Base-by-base conservation (phyloP, 2,888 invertebrate genomes). In the Caenorhabditis sp. region DNA sequence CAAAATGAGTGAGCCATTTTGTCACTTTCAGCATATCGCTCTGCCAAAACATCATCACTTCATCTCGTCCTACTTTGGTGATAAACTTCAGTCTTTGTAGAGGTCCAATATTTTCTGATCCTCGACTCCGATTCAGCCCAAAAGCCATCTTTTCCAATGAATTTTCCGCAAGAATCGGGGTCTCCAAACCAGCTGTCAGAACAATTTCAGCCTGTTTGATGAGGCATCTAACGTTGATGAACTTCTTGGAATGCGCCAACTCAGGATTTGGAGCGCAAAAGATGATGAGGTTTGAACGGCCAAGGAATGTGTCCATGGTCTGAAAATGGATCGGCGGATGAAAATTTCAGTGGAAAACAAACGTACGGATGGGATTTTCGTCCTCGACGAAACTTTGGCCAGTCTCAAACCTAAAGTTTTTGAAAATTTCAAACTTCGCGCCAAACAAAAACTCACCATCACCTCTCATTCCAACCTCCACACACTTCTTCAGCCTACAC, bases 1-100 rank as follows among this genome's bases (percentile, higher is more conserved):
- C 63, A 35, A 79, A 79, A 56, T 82, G 79, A 44, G 80, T 75
- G 49, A 81, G 31, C 82, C 82, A 85, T 38, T 72, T 69, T 10
- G 75, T 72, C 7, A 77, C 31, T 49, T 61, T 61, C 7, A 72
- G 35, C 72, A 84, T 69, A 16, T 61, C 64, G 12, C 28, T n/a
- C 16, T 84, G 75, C 66, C 80, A 74, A 5, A 51, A 28, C 1
- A 28, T 63, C 16, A 74, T 7, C 0, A 38, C 19, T 14, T 74
- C 54, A 19, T 74, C 74, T 35, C 44, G 54, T 19, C 74, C 63
- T 12, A 63, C 8, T 26, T 54, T 38, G 0, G n/a, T 14, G 7
- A 66, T 16, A 12, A 63, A 41, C 1, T 38, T 41, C 14, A 2
- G 19, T 61, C 38, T 41, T 35, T 4, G 12, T 14, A 0, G 12